These are phyloP conservation scores for Nezara viridula DNA, from an alignment of 2,888 invertebrate genomes.

Conservation along the genomic window DNA sequence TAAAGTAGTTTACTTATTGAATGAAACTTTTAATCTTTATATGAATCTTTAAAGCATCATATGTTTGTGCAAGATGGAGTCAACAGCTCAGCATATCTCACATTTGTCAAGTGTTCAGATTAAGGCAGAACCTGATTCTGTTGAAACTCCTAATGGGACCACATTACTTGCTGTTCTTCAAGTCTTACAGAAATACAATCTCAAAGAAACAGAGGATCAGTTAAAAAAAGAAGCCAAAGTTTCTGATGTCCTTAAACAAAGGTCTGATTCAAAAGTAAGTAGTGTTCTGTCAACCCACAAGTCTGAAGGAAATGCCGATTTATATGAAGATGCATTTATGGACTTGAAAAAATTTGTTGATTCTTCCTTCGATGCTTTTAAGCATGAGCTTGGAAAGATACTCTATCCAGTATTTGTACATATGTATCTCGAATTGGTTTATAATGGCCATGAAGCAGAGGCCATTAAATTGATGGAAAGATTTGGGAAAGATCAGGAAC, in stretches of 20 bases:
- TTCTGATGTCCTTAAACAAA: too few species aligned
- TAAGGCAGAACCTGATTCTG: conserved; percentile 55
- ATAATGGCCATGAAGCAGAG: too few species aligned
- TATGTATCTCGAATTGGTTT: conserved; percentile 96
- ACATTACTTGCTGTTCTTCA: too few species aligned
- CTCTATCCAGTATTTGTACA: conserved; percentile 96
- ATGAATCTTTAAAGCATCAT: background rate
- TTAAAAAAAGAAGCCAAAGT: conserved; percentile 81
- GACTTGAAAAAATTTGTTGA: too few species aligned
- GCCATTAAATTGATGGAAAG: too few species aligned
- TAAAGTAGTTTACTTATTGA: too few species aligned
- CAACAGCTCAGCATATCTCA: conserved; percentile 54
- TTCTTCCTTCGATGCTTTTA: too few species aligned
- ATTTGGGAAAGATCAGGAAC: too few species aligned
- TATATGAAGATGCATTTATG: conserved; percentile 89
- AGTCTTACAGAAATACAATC: conserved; percentile 87
- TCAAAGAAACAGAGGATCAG: conserved; percentile 88
- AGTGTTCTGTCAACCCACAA: conserved; percentile 87
- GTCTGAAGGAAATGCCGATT: conserved; percentile 90
- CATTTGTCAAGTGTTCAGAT: conserved; percentile 56
- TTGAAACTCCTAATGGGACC: conserved; percentile 71
- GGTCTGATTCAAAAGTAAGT: conserved; percentile 84
- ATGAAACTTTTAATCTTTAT: too few species aligned
- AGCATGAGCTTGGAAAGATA: too few species aligned
- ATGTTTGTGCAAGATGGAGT: conserved; percentile 33